Evolutionary conservation across 2,888 invertebrate species (phyloP).

Genomic region (Branchipolynoe longqiensis): DNA sequence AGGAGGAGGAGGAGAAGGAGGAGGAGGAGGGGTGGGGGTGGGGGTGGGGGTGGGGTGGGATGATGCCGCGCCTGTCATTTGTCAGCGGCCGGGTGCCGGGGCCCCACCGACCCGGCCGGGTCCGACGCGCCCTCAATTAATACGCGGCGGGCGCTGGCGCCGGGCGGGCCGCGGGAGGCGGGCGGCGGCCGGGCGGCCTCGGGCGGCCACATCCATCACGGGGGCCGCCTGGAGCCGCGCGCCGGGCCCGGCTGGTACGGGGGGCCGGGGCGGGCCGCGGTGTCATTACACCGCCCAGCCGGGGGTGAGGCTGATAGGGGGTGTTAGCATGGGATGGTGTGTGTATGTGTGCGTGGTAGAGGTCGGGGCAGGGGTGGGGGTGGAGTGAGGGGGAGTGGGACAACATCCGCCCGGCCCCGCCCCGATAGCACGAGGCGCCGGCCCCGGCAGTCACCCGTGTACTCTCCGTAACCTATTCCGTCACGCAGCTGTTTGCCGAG

Average conservation of each 20-base stretch:
- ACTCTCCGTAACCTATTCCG: too few relatives aligned
- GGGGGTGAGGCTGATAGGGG: constrained; percentile 44
- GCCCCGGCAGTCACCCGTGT: too few relatives aligned
- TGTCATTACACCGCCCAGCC: constrained; percentile 47
- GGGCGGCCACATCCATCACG: not conserved
- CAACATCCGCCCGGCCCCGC: too few relatives aligned
- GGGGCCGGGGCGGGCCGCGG: not conserved
- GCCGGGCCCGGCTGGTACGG: constrained; percentile 52
- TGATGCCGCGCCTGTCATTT: not conserved
- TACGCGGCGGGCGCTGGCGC: constrained; percentile 51
- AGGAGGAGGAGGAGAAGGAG: not conserved
- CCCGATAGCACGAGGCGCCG: too few relatives aligned
- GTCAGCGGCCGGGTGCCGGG: constrained; percentile 30
- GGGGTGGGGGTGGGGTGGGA: not conserved
- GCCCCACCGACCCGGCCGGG: not conserved
- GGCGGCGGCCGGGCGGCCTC: not conserved
- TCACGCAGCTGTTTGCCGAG: too few relatives aligned
- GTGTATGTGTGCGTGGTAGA: too few relatives aligned
- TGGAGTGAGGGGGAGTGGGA: not conserved
- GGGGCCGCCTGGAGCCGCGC: constrained; percentile 12
- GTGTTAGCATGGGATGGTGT: too few relatives aligned
- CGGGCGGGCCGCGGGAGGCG: constrained; percentile 41
- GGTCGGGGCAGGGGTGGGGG: not conserved
- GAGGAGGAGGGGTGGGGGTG: not conserved
- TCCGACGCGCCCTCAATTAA: constrained; percentile 55